Conservation (phyloP, 2,888 invertebrate genomes). For the Bombyx huttoni region DNA sequence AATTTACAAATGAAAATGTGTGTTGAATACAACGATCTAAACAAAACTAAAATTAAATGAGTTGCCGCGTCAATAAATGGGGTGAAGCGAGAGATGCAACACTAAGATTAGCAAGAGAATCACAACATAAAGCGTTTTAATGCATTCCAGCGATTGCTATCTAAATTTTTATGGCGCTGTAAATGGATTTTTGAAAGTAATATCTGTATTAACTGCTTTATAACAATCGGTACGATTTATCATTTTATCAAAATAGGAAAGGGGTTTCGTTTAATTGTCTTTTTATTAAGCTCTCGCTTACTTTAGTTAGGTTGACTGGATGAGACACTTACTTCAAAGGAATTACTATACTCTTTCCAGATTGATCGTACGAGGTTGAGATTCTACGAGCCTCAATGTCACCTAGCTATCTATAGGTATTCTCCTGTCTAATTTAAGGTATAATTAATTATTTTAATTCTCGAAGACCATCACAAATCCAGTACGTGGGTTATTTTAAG, state of each 20-base stretch:
- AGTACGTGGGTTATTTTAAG: too few relatives aligned
- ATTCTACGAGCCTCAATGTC: too few relatives aligned
- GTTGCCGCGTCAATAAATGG: constrained; percentile 8
- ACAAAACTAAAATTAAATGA: not conserved
- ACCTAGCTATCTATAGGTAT: too few relatives aligned
- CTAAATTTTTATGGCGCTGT: constrained; percentile 54
- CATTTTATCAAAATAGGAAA: constrained; percentile 29
- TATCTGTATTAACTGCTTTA: constrained; percentile 42
- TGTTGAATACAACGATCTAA: not conserved
- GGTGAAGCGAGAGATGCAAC: constrained; percentile 43
- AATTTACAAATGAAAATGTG: too few relatives aligned
- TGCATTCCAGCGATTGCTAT: constrained; percentile 52
- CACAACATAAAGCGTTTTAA: constrained; percentile 47
- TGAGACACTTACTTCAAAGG: not conserved
- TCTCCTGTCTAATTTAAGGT: too few relatives aligned
- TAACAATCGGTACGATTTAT: constrained; percentile 31
- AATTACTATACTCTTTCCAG: too few relatives aligned
- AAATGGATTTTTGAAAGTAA: constrained; percentile 59
- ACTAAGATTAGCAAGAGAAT: constrained; percentile 47
- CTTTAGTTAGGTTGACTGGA: not conserved
- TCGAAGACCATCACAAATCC: too few relatives aligned
- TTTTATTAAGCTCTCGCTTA: not conserved
- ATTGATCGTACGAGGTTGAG: too few relatives aligned
- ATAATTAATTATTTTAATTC: too few relatives aligned
- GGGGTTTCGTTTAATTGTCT: constrained; percentile 13